These are phyloP conservation scores for Colletes gigas DNA, from an alignment of 1,140 invertebrate species.

Conservation along the genomic window DNA sequence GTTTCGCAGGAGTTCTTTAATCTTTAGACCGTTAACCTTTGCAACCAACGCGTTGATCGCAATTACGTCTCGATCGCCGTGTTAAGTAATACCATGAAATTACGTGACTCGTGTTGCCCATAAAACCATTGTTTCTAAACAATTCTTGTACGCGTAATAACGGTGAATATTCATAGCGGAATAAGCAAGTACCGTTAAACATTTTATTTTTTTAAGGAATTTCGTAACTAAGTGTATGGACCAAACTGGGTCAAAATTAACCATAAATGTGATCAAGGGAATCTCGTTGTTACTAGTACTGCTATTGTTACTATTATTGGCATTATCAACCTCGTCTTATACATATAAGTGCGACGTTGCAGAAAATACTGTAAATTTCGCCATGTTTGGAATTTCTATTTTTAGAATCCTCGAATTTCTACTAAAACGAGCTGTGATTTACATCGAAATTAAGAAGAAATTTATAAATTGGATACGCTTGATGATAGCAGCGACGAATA, in stretches of 20 bases:
- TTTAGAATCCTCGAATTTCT: background rate
- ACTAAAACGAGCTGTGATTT: background rate
- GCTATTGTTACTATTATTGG: too few relatives aligned
- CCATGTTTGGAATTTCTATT: background rate
- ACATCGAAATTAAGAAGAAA: background rate
- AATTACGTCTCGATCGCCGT: background rate
- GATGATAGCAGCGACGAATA: background rate
- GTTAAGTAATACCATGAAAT: slow-evolving; percentile 34
- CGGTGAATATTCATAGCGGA: too few relatives aligned
- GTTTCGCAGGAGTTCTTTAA: slow-evolving; percentile 12
- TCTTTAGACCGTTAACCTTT: slow-evolving; percentile 21
- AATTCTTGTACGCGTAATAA: too few relatives aligned
- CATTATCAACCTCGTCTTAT: too few relatives aligned
- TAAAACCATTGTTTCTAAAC: too few relatives aligned
- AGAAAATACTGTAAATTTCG: too few relatives aligned
- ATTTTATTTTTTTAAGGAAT: too few relatives aligned
- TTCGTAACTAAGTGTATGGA: background rate
- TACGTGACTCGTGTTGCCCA: background rate
- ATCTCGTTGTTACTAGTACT: too few relatives aligned
- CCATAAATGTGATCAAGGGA: too few relatives aligned
- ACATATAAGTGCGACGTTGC: too few relatives aligned
- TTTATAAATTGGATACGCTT: too few relatives aligned
- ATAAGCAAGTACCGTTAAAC: too few relatives aligned
- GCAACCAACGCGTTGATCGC: background rate
- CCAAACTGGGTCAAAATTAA: background rate